Base-by-base conservation (phyloP, 2,797 vertebrate species). In the Microhierax caerulescens region DNA sequence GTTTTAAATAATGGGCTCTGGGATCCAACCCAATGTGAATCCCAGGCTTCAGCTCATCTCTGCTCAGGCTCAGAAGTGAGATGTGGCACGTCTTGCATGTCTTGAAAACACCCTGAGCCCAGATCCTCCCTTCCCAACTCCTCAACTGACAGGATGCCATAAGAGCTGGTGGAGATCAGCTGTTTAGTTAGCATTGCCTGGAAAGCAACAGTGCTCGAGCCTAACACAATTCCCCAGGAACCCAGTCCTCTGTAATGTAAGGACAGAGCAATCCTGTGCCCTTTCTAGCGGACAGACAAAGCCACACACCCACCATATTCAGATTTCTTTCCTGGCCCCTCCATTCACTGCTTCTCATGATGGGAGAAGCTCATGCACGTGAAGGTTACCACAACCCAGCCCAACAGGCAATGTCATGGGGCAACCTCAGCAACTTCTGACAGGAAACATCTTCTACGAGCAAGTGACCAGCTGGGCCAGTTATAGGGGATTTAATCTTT, bases 81-180 rank as follows among this genome's bases (percentile, higher is more conserved):
- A 90, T 21, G 51, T 61, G 88, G 85, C 53, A 72, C 82, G 48
- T 91, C 77, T 94, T 72, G 23, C 50, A 50, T 76, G 85, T 75
- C 91, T 91, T 94, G 89, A 92, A 95, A 96, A 61, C 57, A 95
- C 80, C 86, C 91, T 28, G 54, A 84, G 57, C 37, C 61, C 84
- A 82, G 25, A 87, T 91, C 73, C 25, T 90, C 43, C 57, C 59
- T 64, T 74, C 57, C 45, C 37, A 28, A 1, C 23, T 41, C 57
- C 61, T 76, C 61, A 53, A 1, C 0, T 94, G 91, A 70, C 56
- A 92, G 36, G 65, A 45, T 92, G 92, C 68, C 79, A 43, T 11
- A 80, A 43, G 23, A 77, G 61, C 81, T 75, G 69, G 50, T 75
- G 48, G 69, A 54, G 76, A 90, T 63, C 65, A 67, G 57, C 79